These are phyloP conservation scores for Hetaerina titia DNA, from an alignment of 2,888 invertebrate genomes.

Conservation along the genomic window DNA sequence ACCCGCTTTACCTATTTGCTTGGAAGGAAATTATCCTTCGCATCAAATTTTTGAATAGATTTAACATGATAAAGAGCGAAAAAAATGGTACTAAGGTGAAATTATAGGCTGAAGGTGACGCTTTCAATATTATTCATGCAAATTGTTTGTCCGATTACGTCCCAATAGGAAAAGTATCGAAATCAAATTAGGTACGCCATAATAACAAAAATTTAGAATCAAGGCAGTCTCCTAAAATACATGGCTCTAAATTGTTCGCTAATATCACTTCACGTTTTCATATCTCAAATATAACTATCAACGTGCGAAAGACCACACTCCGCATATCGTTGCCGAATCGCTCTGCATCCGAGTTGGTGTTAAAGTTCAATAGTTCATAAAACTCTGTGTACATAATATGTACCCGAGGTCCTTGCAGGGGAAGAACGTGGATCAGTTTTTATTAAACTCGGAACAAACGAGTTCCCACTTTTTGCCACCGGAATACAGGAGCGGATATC, in stretches of 20 bases:
- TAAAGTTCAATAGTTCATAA: neutral
- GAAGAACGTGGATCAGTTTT: neutral
- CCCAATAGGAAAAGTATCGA: too few species aligned
- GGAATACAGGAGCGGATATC: slow-evolving; percentile 4
- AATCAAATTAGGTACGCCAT: too few species aligned
- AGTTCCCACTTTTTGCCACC: neutral
- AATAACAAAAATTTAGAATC: too few species aligned
- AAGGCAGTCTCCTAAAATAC: too few species aligned
- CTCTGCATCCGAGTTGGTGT: neutral
- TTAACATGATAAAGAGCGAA: too few species aligned
- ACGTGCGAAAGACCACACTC: neutral
- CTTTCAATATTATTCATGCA: too few species aligned
- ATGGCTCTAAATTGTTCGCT: neutral
- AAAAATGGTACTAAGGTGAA: too few species aligned
- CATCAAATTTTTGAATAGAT: too few species aligned
- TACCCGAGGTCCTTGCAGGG: neutral
- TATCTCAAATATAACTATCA: neutral
- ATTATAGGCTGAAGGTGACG: too few species aligned
- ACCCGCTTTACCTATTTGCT: too few species aligned
- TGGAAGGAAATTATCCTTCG: too few species aligned
- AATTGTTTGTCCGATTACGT: too few species aligned
- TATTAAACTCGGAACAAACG: slow-evolving; percentile 37
- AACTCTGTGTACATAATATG: neutral
- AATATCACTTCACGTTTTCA: neutral
- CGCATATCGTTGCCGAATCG: neutral